A percentile compares a stretch with the other conserved stretches of the same genome.
Conservation (phyloP, 2,113 vertebrate species). For the Vulpes ferrilata region DNA sequence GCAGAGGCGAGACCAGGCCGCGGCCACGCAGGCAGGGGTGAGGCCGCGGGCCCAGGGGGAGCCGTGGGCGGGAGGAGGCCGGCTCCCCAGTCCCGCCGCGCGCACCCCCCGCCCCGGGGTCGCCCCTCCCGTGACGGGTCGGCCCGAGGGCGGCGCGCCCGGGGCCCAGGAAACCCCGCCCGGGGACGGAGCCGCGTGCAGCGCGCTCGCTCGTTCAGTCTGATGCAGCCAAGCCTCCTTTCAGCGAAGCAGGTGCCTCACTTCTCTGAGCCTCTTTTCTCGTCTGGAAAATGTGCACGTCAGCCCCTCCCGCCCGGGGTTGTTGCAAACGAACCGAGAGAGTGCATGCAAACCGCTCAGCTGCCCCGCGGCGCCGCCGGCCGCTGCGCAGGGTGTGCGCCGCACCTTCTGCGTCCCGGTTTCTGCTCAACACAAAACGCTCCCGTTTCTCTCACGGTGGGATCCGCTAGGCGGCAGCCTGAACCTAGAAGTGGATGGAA, state of each 20-base stretch:
- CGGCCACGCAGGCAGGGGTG: no score
- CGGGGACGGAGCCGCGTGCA: background rate
- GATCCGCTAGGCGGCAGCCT: constrained; percentile 73
- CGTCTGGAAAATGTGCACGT: background rate
- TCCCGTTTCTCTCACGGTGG: background rate
- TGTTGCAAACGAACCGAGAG: background rate
- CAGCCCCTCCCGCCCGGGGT: background rate
- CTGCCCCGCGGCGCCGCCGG: no score
- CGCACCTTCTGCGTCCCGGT: background rate
- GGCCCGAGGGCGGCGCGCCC: no score
- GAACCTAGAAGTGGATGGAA: background rate
- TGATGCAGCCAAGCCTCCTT: background rate
- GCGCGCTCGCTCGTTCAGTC: background rate
- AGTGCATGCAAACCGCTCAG: no score
- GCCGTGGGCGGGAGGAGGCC: no score
- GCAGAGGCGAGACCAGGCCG: background rate
- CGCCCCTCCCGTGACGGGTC: no score
- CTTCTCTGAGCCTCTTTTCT: background rate
- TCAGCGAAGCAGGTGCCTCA: background rate
- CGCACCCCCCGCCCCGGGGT: no score
- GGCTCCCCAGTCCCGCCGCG: no score
- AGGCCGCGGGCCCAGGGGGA: no score
- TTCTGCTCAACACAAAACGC: background rate
- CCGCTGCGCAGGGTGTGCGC: background rate
- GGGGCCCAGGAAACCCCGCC: background rate